phyloP scores from a whole-genome alignment of 2,797 vertebrate genomes.

The Bryconaethiops microstoma region DNA sequence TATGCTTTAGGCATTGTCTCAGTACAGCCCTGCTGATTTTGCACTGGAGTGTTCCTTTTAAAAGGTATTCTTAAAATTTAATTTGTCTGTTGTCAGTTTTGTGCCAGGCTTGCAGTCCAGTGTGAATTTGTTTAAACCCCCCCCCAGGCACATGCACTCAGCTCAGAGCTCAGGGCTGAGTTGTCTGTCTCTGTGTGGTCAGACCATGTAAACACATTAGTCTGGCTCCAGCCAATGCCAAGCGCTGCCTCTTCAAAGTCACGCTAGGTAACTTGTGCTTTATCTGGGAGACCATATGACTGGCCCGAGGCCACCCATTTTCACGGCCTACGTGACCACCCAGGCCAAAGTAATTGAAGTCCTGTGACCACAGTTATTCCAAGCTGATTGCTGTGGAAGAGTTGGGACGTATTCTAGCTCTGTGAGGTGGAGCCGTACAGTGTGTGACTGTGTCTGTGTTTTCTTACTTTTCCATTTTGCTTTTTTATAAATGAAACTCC shows the following conservation, averaged over 20 bases:
- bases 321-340: slow-evolving; percentile 68
- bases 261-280: slow-evolving; percentile 49
- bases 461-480: slow-evolving; percentile 35
- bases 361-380: slow-evolving; percentile 76
- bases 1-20: not conserved
- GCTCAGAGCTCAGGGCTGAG: slow-evolving; percentile 18
- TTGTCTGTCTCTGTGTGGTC: slow-evolving; percentile 24
- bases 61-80: not conserved
- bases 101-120: not conserved
- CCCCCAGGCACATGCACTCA: slow-evolving; percentile 29
- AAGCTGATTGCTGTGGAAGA: not conserved
- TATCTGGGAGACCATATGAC: slow-evolving; percentile 69
- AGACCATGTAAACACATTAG: slow-evolving; percentile 49
- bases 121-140: slow-evolving; percentile 17
- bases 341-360: slow-evolving; percentile 65
- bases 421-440: not conserved
- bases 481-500: slow-evolving; percentile 43
- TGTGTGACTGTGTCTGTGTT: slow-evolving; percentile 16
- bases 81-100: not conserved
- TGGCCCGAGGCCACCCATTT: slow-evolving; percentile 69
- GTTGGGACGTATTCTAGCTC: slow-evolving; percentile 2
- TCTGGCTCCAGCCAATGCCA: slow-evolving; percentile 19
- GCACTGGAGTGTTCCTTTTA: not conserved
- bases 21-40: not conserved
- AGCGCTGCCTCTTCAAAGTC: slow-evolving; percentile 8